Evolutionary conservation across 2,113 vertebrate genomes (phyloP).

Genomic region (Labeo catla): DNA sequence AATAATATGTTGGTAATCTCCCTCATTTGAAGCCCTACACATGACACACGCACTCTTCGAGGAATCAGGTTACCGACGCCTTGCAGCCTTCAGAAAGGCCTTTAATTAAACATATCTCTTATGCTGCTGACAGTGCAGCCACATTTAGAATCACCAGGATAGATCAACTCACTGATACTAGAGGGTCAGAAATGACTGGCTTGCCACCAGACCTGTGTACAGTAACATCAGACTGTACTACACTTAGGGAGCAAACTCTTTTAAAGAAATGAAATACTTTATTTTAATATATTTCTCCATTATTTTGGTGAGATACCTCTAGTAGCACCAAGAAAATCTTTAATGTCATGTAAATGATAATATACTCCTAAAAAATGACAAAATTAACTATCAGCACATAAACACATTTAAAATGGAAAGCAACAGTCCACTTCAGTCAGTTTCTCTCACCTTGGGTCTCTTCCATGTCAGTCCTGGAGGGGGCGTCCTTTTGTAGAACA

Average conservation of each 20-base stretch:
- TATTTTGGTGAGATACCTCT: background rate
- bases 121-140: conserved; percentile 47
- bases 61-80: conserved; percentile 63
- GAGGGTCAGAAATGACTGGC: conserved; percentile 1
- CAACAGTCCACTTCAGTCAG: background rate
- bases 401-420: background rate
- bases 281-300: background rate
- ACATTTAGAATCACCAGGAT: conserved; percentile 46
- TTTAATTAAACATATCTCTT: conserved; percentile 69
- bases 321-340: background rate
- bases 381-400: background rate
- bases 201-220: background rate
- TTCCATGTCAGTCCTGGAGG: conserved; percentile 78
- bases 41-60: conserved; percentile 42
- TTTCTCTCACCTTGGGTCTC: conserved; percentile 75
- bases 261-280: background rate
- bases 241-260: background rate
- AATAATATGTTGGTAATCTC: conserved; percentile 31
- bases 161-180: conserved; percentile 23
- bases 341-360: background rate
- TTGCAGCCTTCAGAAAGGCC: conserved; percentile 64
- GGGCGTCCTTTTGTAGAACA: conserved; percentile 77
- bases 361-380: background rate
- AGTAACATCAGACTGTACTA: background rate
- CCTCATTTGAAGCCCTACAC: conserved; percentile 31